phyloP scores from a whole-genome alignment of 2,888 invertebrate genomes.

The Drosophila colorata region DNA sequence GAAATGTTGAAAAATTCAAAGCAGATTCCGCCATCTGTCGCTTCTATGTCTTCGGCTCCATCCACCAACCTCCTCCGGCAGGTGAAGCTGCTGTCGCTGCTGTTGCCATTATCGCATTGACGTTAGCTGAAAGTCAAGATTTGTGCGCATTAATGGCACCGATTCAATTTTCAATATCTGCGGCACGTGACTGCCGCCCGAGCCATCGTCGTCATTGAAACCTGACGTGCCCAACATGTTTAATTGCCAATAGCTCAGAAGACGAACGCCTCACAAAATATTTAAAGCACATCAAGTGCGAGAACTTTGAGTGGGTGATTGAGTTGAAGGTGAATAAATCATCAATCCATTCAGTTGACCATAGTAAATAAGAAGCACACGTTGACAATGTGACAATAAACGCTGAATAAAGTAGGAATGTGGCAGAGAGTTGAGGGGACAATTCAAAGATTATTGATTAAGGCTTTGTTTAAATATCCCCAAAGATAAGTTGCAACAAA shows the following conservation, averaged over 20 bases:
- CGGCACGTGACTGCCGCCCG: conserved; percentile 68
- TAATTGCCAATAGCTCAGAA: conserved; percentile 55
- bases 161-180: conserved; percentile 81
- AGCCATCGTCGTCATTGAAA: conserved; percentile 70
- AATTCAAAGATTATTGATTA: no score
- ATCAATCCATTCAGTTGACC: not conserved
- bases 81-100: conserved; percentile 43
- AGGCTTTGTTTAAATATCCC: no score
- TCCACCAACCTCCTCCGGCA: conserved; percentile 14
- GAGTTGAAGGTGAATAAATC: not conserved
- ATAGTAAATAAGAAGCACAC: not conserved
- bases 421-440: no score
- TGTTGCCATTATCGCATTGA: conserved; percentile 78
- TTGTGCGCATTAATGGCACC: conserved; percentile 76
- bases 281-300: conserved; percentile 22
- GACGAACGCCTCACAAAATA: not conserved
- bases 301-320: not conserved
- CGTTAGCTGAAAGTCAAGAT: conserved; percentile 76
- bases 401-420: no score
- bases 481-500: no score
- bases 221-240: conserved; percentile 78
- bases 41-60: conserved; percentile 7
- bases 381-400: no score
- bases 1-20: conserved; percentile 81
- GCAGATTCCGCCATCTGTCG: conserved; percentile 65